phyloP scores from a whole-genome alignment of 2,888 invertebrate genomes.

The Melinaea marsaeus region DNA sequence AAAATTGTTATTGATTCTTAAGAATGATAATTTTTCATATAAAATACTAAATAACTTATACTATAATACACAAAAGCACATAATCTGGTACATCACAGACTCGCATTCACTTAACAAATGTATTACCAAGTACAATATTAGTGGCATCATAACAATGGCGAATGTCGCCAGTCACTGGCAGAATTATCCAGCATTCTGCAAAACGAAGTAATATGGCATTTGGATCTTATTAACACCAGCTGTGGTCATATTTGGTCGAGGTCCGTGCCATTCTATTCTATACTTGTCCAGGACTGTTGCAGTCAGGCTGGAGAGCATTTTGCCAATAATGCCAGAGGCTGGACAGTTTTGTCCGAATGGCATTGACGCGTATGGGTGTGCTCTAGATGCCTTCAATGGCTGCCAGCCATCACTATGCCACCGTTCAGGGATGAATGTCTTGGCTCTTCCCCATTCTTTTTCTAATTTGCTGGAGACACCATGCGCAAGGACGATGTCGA shows the following conservation, averaged over 20 bases:
- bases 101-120: background rate
- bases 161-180: background rate
- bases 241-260: slow-evolving; percentile 49
- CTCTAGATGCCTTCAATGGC: slow-evolving; percentile 55
- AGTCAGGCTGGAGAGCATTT: slow-evolving; percentile 54
- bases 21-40: too few relatives aligned
- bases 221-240: slow-evolving; percentile 62
- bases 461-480: slow-evolving; percentile 63
- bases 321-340: slow-evolving; percentile 51
- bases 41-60: too few relatives aligned
- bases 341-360: slow-evolving; percentile 67
- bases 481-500: slow-evolving; percentile 69
- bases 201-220: slow-evolving; percentile 63
- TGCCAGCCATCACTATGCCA: slow-evolving; percentile 62
- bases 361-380: slow-evolving; percentile 56
- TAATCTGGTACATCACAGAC: slow-evolving; percentile 8
- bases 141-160: background rate
- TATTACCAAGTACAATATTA: too few relatives aligned
- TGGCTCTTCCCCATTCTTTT: slow-evolving; percentile 60
- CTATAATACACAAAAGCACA: slow-evolving; percentile 1
- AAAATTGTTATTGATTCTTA: too few relatives aligned
- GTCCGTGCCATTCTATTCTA: slow-evolving; percentile 70
- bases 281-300: slow-evolving; percentile 58
- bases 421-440: slow-evolving; percentile 65
- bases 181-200: slow-evolving; percentile 54